A percentile compares a stretch with the other conserved stretches of the same genome.
These are phyloP conservation scores for Gymnobelideus leadbeateri DNA, from an alignment of 2,113 vertebrate species.

Conservation along the genomic window DNA sequence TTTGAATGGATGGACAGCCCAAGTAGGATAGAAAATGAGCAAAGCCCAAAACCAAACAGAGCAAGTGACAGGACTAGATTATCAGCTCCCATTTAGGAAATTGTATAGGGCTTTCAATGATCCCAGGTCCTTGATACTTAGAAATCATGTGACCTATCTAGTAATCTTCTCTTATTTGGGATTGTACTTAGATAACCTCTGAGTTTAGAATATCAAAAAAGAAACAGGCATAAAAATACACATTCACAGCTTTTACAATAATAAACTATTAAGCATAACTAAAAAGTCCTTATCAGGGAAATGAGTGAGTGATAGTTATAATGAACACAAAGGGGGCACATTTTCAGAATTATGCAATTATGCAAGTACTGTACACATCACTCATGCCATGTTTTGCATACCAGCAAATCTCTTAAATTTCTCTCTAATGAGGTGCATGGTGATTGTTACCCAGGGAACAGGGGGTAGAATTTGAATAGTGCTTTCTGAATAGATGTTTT, in stretches of 20 bases:
- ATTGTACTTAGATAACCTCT: constrained; percentile 51
- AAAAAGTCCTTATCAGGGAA: constrained; percentile 73
- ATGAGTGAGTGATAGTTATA: constrained; percentile 67
- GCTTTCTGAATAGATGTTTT: constrained; percentile 18
- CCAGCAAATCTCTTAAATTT: constrained; percentile 76
- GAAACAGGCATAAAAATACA: constrained; percentile 38
- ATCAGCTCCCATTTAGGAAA: neutral
- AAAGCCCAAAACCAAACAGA: neutral
- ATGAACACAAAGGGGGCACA: constrained; percentile 73
- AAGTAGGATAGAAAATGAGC: neutral
- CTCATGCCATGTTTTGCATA: constrained; percentile 74
- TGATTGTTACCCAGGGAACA: constrained; percentile 70
- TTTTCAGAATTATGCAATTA: constrained; percentile 81
- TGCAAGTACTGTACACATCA: constrained; percentile 69
- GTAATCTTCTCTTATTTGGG: constrained; percentile 4
- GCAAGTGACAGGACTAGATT: neutral
- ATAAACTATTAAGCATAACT: constrained; percentile 74
- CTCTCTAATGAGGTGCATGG: constrained; percentile 74
- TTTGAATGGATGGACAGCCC: neutral
- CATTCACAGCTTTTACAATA: constrained; percentile 78
- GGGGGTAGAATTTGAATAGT: constrained; percentile 52
- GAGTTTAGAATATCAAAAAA: constrained; percentile 59
- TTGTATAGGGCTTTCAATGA: neutral
- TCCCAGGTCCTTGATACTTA: constrained; percentile 19
- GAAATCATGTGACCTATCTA: constrained; percentile 37